Conservation (phyloP, 2,113 vertebrate genomes). For the Puffinus mauretanicus region DNA sequence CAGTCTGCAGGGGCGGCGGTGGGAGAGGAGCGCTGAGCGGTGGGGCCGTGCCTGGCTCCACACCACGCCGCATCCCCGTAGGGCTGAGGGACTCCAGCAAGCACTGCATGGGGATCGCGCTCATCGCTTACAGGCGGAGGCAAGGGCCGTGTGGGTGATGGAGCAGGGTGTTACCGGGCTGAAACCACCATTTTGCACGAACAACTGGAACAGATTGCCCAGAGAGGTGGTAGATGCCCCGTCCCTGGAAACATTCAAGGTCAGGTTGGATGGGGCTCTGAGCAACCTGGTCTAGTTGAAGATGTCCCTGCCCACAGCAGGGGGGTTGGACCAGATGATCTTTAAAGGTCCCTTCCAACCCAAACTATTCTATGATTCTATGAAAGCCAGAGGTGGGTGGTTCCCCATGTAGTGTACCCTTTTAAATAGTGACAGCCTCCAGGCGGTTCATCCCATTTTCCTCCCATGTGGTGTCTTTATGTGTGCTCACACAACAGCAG, state of each 20-base stretch:
- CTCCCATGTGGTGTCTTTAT: not conserved
- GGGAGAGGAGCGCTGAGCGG: fast-evolving
- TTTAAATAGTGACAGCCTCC: not conserved
- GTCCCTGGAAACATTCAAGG: no score
- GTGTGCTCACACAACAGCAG: fast-evolving
- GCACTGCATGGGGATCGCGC: not conserved
- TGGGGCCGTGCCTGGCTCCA: not conserved
- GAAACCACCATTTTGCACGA: not conserved
- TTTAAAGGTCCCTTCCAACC: no score
- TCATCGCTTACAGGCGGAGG: fast-evolving
- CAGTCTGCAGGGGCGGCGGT: not conserved
- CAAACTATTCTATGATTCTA: no score
- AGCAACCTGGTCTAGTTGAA: no score
- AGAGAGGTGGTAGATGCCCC: no score
- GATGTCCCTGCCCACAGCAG: no score
- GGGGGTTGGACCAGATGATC: no score
- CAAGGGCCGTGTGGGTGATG: fast-evolving
- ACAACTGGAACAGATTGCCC: no score
- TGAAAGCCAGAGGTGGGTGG: not conserved
- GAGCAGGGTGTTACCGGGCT: not conserved
- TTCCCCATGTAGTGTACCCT: not conserved
- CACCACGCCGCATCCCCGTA: not conserved
- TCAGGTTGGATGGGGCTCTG: no score
- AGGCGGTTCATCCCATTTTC: not conserved
- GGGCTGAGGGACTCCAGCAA: not conserved